Evolutionary conservation across 2,888 invertebrate genomes (phyloP).

Genomic region (Hypselothyrea guttata): DNA sequence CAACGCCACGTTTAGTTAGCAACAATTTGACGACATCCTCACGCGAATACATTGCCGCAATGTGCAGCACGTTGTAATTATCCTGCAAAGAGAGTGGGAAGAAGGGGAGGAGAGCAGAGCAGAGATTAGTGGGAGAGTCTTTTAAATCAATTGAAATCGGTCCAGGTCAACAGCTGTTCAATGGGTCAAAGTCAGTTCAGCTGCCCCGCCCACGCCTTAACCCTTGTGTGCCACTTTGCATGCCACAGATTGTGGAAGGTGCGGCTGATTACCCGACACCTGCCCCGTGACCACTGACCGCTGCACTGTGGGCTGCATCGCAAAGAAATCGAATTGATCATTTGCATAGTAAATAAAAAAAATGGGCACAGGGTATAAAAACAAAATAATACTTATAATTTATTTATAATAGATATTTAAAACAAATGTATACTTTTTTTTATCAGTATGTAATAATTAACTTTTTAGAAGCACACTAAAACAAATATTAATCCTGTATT

Average conservation of each 20-base stretch:
- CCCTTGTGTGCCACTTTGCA: slow-evolving; percentile 8
- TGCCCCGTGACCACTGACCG: not conserved
- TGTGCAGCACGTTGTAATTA: slow-evolving; percentile 96
- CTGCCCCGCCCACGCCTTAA: not conserved
- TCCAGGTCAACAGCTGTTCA: slow-evolving; percentile 47
- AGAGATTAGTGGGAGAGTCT: slow-evolving; percentile 17
- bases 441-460: too few species aligned
- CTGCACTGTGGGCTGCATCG: too few species aligned
- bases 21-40: slow-evolving; percentile 97
- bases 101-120: slow-evolving; percentile 1
- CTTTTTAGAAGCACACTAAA: too few species aligned
- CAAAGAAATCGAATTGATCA: too few species aligned
- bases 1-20: slow-evolving; percentile 93
- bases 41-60: slow-evolving; percentile 96
- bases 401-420: too few species aligned
- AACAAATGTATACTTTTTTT: too few species aligned
- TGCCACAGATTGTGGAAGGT: slow-evolving; percentile 62
- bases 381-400: too few species aligned
- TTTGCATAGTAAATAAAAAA: too few species aligned
- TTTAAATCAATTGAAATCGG: slow-evolving; percentile 63
- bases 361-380: too few species aligned
- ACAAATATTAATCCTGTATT: too few species aligned
- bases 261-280: slow-evolving; percentile 62
- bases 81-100: slow-evolving; percentile 86
- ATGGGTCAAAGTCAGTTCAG: slow-evolving; percentile 72